Base-by-base conservation (phyloP, 1,140 invertebrate species). In the Drosophila punjabiensis region DNA sequence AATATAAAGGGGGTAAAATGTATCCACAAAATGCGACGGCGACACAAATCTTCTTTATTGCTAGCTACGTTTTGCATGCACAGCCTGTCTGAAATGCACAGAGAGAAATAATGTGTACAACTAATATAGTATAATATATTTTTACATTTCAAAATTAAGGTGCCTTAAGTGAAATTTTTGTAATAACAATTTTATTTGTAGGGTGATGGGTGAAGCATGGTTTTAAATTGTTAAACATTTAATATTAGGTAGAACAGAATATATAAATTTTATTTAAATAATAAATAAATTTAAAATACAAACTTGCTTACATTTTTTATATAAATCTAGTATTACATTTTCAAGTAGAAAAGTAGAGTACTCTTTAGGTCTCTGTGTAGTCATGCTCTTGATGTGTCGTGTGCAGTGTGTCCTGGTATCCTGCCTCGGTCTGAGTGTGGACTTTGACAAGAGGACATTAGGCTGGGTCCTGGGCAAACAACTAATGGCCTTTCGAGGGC, bases 31-130 rank as follows among this genome's bases (percentile, higher is more conserved):
- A 88, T 89, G 85, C 74, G 85, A 81, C 56, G 78, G 85, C 73
- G 75, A 88, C 85, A 88, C 85, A 88, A 88, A 88, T 88, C 85
- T 88, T 88, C 85, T 88, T 88, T 88, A 88, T 88, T 88, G 85
- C 85, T 74, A 81, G 81, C 64, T 88, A 88, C 85, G 85, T 89
- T 87, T 85, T 76, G 78, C 82, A 81, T 67, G 65, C 74, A 75
- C 75, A 86, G 75, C 13, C 55, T 52, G 68, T 52, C 68, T 45
- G 4, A n/a, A 30, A 30, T 41, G 32, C 63, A 56, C 33, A 45
- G 39, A 33, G 16, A 76, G 32, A 35, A 39, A 52, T 35, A 28
- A 3, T 30, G 1, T 14, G 3, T 4, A 20, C 0, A 24, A 9
- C 33, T 10, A 33, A 0, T n/a, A 3, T 7, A 9, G 10, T 7